These are phyloP conservation scores for Morinoia aosen DNA, from an alignment of 2,888 invertebrate species.

Conservation along the genomic window DNA sequence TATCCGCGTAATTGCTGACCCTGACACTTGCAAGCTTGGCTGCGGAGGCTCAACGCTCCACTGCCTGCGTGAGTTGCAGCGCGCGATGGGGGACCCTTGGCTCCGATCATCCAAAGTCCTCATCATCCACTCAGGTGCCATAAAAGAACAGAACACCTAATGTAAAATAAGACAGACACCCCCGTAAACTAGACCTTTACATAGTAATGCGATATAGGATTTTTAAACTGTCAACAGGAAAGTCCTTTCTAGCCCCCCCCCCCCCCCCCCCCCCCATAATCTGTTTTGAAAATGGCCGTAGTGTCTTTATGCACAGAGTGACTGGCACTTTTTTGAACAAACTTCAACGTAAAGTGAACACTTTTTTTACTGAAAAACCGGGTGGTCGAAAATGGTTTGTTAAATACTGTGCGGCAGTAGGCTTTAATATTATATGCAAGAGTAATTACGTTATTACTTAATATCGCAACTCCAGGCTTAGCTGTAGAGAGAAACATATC, in stretches of 20 bases:
- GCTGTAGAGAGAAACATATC: not conserved
- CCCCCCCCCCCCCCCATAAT: no score
- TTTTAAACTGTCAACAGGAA: no score
- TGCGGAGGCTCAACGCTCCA: conserved; percentile 73
- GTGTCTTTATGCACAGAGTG: no score
- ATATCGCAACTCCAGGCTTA: not conserved
- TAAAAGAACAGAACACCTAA: not conserved
- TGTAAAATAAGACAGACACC: not conserved
- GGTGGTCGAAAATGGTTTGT: no score
- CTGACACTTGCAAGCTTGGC: conserved; percentile 68
- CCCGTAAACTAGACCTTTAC: not conserved
- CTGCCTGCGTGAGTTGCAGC: conserved; percentile 69
- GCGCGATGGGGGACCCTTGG: not conserved
- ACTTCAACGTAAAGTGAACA: no score
- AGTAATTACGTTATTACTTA: not conserved
- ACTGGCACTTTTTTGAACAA: no score
- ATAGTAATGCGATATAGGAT: no score
- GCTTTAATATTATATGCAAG: not conserved
- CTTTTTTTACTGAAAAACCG: no score
- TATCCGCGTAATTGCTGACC: conserved; percentile 62
- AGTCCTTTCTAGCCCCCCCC: no score
- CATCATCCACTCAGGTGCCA: conserved; percentile 70
- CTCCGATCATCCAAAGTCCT: conserved; percentile 69
- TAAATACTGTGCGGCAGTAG: not conserved
- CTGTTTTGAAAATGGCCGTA: no score